A percentile compares a stretch with the other conserved stretches of the same genome.
Conservation (phyloP, 2,888 invertebrate species). For the Sinotaia quadrata region DNA sequence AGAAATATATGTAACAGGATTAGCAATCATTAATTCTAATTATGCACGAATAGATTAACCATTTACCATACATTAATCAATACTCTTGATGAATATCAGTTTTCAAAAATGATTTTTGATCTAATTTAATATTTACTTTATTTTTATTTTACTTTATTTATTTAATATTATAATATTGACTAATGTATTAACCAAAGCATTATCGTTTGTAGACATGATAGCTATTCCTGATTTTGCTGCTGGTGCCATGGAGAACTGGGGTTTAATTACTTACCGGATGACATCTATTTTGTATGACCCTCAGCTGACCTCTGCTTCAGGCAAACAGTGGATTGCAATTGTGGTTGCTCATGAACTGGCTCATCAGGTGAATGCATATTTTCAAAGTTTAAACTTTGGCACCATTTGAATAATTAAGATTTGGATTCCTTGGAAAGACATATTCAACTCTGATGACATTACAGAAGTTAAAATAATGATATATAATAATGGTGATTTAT, state of each 20-base stretch:
- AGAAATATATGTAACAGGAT: too few species aligned
- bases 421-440: too few species aligned
- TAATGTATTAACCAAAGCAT: not conserved
- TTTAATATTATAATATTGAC: not conserved
- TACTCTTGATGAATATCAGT: not conserved
- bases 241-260: constrained; percentile 73
- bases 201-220: constrained; percentile 65
- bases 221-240: constrained; percentile 71
- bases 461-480: too few species aligned
- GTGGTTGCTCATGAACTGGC: constrained; percentile 71
- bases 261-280: constrained; percentile 69
- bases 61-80: too few species aligned
- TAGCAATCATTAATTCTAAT: too few species aligned
- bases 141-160: not conserved
- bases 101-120: not conserved
- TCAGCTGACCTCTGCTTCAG: constrained; percentile 49
- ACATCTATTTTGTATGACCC: constrained; percentile 66
- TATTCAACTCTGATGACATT: too few species aligned
- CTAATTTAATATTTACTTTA: not conserved
- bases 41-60: too few species aligned
- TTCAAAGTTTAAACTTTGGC: too few species aligned
- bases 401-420: too few species aligned
- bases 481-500: too few species aligned
- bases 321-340: constrained; percentile 63
- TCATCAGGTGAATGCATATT: too few species aligned